Evolutionary conservation across 2,113 vertebrate genomes (phyloP).

Genomic region (Lepisosteus osseus): DNA sequence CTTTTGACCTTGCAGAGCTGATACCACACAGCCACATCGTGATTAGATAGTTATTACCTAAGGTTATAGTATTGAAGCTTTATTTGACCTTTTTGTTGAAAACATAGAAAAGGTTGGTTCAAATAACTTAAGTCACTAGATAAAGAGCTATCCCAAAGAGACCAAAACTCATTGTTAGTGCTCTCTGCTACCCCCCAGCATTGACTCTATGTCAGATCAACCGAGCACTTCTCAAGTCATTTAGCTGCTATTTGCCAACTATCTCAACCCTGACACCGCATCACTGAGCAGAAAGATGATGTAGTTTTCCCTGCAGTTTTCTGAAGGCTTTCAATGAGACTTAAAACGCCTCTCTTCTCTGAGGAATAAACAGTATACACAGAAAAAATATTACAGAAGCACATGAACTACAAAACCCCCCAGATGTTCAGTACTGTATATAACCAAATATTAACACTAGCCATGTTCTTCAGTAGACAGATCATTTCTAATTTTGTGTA

Average conservation of each 20-base stretch:
- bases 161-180: slow-evolving; percentile 17
- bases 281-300: slow-evolving; percentile 22
- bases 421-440: too few relatives aligned
- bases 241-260: slow-evolving; percentile 18
- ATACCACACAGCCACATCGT: neutral
- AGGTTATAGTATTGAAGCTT: slow-evolving; percentile 9
- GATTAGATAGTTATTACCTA: slow-evolving; percentile 16
- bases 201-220: slow-evolving; percentile 19
- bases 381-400: neutral
- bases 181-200: slow-evolving; percentile 18
- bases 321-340: slow-evolving; percentile 13
- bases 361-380: slow-evolving; percentile 6
- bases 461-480: too few relatives aligned
- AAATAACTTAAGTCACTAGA: slow-evolving; percentile 13
- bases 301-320: slow-evolving; percentile 13
- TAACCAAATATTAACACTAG: too few relatives aligned
- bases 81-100: slow-evolving; percentile 4
- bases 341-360: slow-evolving; percentile 4
- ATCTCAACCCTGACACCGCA: slow-evolving; percentile 8
- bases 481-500: too few relatives aligned
- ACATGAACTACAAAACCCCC: neutral
- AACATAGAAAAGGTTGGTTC: slow-evolving; percentile 9
- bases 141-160: slow-evolving; percentile 17
- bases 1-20: neutral
- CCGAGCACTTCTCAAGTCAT: slow-evolving; percentile 21